A percentile compares a stretch with the other conserved stretches of the same genome.
Conservation (phyloP, 2,888 invertebrate genomes). For the Chymomyza amoena region DNA sequence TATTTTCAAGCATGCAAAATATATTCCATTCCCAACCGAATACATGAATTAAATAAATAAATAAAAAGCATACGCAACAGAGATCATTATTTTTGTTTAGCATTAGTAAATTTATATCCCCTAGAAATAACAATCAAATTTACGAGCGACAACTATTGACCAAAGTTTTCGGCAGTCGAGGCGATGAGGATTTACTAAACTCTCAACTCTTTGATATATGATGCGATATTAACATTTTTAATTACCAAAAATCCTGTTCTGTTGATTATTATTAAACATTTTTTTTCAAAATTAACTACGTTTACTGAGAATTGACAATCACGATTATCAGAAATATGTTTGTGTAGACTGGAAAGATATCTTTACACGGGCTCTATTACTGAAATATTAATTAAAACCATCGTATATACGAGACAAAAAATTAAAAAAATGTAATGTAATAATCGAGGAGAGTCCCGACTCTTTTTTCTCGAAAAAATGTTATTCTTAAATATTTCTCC, state of each 20-base stretch:
- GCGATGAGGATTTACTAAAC: conserved; percentile 5
- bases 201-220: conserved; percentile 69
- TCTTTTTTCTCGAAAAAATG: no score
- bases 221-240: conserved; percentile 76
- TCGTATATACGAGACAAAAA: neutral
- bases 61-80: neutral
- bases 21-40: neutral
- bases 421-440: no score
- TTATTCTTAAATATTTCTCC: no score
- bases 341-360: neutral
- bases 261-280: conserved; percentile 73
- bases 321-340: conserved; percentile 59
- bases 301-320: conserved; percentile 57
- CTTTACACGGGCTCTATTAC: neutral
- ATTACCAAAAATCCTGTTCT: conserved; percentile 75
- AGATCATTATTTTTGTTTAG: neutral
- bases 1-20: neutral
- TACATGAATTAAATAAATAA: neutral
- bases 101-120: conserved; percentile 42
- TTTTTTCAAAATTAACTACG: conserved; percentile 56
- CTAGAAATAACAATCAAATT: conserved; percentile 58
- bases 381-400: neutral
- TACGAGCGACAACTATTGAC: conserved; percentile 70
- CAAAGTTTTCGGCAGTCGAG: conserved; percentile 38
- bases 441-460: no score